Conservation (phyloP, 2,113 vertebrate species). For the Rhegmatorhina hoffmannsi region DNA sequence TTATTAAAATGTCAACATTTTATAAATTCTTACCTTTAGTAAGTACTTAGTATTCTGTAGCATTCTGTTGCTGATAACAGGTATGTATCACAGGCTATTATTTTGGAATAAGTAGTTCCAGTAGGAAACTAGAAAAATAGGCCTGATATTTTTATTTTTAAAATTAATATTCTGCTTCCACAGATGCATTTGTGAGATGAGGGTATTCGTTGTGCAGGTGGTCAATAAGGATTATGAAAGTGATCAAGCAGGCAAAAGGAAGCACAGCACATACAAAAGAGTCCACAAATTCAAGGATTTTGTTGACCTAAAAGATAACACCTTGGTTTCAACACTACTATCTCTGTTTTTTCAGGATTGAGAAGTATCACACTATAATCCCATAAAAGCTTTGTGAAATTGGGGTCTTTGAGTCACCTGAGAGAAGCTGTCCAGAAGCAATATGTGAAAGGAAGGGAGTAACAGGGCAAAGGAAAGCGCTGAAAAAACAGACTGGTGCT, state of each 20-base stretch:
- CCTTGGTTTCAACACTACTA: not conserved
- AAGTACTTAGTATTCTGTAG: not conserved
- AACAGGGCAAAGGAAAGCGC: not conserved
- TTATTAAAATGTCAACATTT: not conserved
- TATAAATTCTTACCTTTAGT: not conserved
- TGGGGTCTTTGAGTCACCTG: slow-evolving; percentile 15
- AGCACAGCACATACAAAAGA: not conserved
- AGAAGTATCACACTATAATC: not conserved
- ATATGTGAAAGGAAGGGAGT: slow-evolving; percentile 46
- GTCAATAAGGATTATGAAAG: not conserved
- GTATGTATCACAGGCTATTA: not conserved
- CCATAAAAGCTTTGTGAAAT: not conserved
- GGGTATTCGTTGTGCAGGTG: not conserved
- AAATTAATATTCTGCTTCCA: not conserved
- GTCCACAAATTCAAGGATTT: not conserved
- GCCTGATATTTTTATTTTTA: not conserved
- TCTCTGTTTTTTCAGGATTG: slow-evolving; percentile 37
- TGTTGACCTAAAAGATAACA: not conserved
- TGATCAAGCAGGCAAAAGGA: not conserved
- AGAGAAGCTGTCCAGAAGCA: slow-evolving; percentile 34
- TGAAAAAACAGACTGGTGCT: slow-evolving; percentile 34
- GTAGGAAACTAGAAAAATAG: not conserved
- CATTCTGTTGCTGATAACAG: not conserved
- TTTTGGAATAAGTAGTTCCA: not conserved
- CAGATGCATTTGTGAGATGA: not conserved